Evolutionary conservation across 2,113 vertebrate genomes (phyloP).

Genomic region (Limanda limanda): DNA sequence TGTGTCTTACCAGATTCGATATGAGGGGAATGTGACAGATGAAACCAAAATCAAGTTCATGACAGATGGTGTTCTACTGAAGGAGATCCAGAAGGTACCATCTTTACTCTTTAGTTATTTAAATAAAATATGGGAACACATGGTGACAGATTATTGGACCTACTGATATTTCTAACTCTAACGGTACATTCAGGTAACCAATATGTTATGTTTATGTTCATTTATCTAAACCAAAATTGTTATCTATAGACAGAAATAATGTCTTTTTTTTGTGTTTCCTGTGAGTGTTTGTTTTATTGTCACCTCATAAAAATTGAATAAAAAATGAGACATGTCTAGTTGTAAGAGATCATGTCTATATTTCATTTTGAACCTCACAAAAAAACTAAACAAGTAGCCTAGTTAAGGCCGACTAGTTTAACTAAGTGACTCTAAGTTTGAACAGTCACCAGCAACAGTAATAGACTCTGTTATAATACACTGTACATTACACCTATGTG

Average conservation of each 20-base stretch:
- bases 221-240: too few relatives aligned
- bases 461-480: too few relatives aligned
- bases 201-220: not conserved
- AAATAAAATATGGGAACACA: not conserved
- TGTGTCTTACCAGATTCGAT: slow-evolving; percentile 97
- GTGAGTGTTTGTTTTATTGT: not conserved
- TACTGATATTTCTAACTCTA: not conserved
- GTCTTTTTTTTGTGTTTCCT: too few relatives aligned
- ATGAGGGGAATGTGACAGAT: slow-evolving; percentile 91
- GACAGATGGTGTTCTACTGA: slow-evolving; percentile 96
- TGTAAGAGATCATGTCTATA: too few relatives aligned
- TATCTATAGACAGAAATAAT: too few relatives aligned
- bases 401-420: too few relatives aligned
- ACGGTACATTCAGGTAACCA: not conserved
- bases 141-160: not conserved
- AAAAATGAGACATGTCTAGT: too few relatives aligned
- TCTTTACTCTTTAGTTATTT: not conserved
- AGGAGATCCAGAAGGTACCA: slow-evolving; percentile 95
- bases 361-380: too few relatives aligned
- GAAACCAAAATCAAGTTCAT: slow-evolving; percentile 98
- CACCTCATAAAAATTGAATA: not conserved
- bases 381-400: too few relatives aligned
- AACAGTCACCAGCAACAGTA: too few relatives aligned
- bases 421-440: too few relatives aligned
- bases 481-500: too few relatives aligned